These are phyloP conservation scores for Drosophila setosimentum DNA, from an alignment of 2,888 invertebrate genomes.

Conservation along the genomic window DNA sequence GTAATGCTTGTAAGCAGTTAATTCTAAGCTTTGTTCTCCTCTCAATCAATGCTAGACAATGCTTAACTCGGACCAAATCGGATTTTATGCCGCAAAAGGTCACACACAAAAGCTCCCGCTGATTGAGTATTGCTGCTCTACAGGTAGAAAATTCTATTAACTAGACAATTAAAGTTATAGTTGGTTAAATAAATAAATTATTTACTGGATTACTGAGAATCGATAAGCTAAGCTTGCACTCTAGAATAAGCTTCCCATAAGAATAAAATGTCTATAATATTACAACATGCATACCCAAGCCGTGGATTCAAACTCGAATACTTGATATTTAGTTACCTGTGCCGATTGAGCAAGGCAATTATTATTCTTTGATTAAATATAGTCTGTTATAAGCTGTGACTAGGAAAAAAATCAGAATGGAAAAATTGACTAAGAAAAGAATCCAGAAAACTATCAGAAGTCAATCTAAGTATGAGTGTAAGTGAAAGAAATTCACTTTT, in stretches of 20 bases:
- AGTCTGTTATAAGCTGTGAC: not conserved
- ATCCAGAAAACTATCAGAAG: not conserved
- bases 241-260: not conserved
- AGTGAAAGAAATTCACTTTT: not conserved
- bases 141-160: conserved; percentile 17
- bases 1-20: conserved; percentile 61
- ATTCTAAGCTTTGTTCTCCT: conserved; percentile 37
- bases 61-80: conserved; percentile 31
- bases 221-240: not conserved
- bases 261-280: not conserved
- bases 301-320: not conserved
- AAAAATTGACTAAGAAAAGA: not conserved
- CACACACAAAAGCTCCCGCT: conserved; percentile 16
- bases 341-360: not conserved
- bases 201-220: not conserved
- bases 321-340: not conserved
- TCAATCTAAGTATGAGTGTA: not conserved
- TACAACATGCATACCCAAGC: not conserved
- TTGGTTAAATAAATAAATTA: conserved; percentile 1
- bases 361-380: not conserved
- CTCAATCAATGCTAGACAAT: conserved; percentile 17
- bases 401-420: not conserved
- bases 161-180: conserved; percentile 4
- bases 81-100: conserved; percentile 25
- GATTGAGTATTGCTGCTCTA: conserved; percentile 18